Evolutionary conservation across 2,113 vertebrate species (phyloP).

Genomic region (Peucedramus taeniatus): DNA sequence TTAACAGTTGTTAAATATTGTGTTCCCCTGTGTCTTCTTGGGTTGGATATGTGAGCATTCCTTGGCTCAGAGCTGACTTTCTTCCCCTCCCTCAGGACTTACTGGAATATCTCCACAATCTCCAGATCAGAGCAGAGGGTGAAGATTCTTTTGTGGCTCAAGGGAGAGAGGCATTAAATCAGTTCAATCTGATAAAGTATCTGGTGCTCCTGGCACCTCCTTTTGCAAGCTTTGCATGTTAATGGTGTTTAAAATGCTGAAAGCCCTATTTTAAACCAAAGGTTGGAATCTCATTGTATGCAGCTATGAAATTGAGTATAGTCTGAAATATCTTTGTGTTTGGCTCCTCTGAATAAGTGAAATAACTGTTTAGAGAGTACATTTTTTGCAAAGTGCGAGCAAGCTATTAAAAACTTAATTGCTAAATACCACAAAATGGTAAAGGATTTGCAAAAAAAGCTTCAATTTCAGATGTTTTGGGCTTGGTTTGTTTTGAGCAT

Average conservation of each 20-base stretch:
- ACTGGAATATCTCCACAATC: background rate
- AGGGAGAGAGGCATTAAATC: background rate
- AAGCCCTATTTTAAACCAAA: background rate
- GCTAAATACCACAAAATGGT: background rate
- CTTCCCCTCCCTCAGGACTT: background rate
- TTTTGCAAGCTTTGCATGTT: background rate
- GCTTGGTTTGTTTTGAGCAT: background rate
- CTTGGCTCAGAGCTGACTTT: background rate
- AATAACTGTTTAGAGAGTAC: background rate
- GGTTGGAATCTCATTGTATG: background rate
- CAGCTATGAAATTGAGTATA: background rate
- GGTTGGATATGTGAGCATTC: background rate
- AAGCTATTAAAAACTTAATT: background rate
- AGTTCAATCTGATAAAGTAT: background rate
- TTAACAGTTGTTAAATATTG: background rate
- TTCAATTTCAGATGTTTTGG: background rate
- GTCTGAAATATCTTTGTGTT: background rate
- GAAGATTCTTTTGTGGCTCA: background rate
- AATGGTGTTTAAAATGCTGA: background rate
- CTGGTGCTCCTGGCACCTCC: background rate
- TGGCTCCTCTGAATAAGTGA: background rate
- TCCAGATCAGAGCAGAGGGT: background rate
- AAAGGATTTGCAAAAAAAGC: background rate
- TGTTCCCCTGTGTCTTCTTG: background rate
- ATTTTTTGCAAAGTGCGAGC: background rate